Percentiles rank a stretch among this genome's conserved stretches.
Evolutionary conservation across 2,113 vertebrate species (phyloP).

Genomic region (Collichthys lucidus): DNA sequence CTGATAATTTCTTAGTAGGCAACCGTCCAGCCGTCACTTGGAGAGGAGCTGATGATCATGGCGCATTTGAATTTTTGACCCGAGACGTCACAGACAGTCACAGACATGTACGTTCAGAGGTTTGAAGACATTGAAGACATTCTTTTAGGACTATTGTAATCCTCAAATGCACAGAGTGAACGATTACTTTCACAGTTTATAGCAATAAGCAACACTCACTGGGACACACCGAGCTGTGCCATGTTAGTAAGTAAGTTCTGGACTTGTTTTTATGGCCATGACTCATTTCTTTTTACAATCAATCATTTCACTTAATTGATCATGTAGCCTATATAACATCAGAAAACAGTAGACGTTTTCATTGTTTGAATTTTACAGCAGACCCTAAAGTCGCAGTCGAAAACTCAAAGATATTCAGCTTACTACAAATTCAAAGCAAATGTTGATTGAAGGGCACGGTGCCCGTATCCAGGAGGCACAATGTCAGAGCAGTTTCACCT

Average conservation of each 20-base stretch:
- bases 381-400: too few relatives aligned
- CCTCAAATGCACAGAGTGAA: background rate
- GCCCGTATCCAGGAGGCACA: background rate
- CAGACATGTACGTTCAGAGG: slow-evolving; percentile 10
- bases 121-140: background rate
- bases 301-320: background rate
- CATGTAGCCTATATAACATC: background rate
- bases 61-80: slow-evolving; percentile 36
- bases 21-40: slow-evolving; percentile 43
- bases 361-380: too few relatives aligned
- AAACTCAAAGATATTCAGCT: background rate
- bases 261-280: background rate
- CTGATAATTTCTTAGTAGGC: slow-evolving; percentile 69
- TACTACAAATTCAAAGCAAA: background rate
- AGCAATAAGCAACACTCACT: background rate
- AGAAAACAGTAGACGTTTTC: background rate
- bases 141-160: background rate
- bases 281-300: background rate
- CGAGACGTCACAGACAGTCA: slow-evolving; percentile 4
- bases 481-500: slow-evolving; percentile 42
- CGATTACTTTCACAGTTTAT: background rate
- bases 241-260: background rate
- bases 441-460: background rate
- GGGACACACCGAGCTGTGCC: background rate
- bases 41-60: slow-evolving; percentile 38